Evolutionary conservation across 2,113 vertebrate species (phyloP).

Genomic region (Spea multiplicata): DNA sequence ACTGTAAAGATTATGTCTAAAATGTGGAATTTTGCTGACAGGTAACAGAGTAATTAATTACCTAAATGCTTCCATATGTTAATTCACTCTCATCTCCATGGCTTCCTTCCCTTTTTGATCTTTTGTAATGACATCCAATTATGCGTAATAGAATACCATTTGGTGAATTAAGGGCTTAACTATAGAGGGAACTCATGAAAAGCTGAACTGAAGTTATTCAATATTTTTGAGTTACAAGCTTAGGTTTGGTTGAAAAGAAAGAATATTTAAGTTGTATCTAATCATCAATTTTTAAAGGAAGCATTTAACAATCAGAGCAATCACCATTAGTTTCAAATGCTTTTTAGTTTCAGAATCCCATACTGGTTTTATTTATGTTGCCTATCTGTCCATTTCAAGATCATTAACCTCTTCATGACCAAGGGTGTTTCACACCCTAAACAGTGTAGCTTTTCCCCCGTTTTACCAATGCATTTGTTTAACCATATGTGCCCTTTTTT

Average conservation of each 20-base stretch:
- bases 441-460: too few relatives aligned
- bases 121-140: conserved; percentile 11
- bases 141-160: conserved; percentile 33
- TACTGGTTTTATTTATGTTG: not conserved
- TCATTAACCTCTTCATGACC: too few relatives aligned
- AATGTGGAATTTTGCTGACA: not conserved
- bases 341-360: not conserved
- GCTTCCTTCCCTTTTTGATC: conserved; percentile 30
- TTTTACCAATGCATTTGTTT: too few relatives aligned
- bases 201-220: not conserved
- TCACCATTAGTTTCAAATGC: conserved; percentile 19
- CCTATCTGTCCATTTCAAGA: too few relatives aligned
- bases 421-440: too few relatives aligned
- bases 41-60: not conserved
- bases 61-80: conserved; percentile 24
- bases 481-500: too few relatives aligned
- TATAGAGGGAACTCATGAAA: conserved; percentile 13
- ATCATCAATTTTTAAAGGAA: conserved; percentile 19
- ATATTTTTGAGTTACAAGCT: conserved; percentile 9
- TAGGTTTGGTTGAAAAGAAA: not conserved
- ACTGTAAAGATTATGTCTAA: not conserved
- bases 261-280: not conserved
- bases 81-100: conserved; percentile 18
- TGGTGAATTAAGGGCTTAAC: conserved; percentile 23
- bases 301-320: conserved; percentile 18